Evolutionary conservation across 2,888 invertebrate genomes (phyloP).

Genomic region (Eurytoma adleriae): DNA sequence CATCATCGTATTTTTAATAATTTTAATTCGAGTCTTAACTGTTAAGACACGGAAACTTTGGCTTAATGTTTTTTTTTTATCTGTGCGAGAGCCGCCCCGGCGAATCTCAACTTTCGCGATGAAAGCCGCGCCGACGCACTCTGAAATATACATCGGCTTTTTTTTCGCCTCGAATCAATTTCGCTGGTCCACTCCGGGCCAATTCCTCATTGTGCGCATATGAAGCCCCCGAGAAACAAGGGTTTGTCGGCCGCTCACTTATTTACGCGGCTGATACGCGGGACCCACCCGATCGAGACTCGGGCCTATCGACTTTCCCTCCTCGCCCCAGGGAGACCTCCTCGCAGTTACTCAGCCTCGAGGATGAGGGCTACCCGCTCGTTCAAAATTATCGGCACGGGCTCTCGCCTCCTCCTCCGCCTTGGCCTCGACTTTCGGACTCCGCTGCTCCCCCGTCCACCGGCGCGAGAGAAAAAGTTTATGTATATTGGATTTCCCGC

Average conservation of each 20-base stretch:
- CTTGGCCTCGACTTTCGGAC: slow-evolving; percentile 23
- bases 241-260: slow-evolving; percentile 28
- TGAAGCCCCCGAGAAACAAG: too few relatives aligned
- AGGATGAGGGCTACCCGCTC: slow-evolving; percentile 26
- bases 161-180: too few relatives aligned
- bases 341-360: not conserved
- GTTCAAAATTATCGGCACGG: slow-evolving; percentile 53
- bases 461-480: slow-evolving; percentile 8
- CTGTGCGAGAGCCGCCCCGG: too few relatives aligned
- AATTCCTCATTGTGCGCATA: not conserved
- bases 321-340: not conserved
- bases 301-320: slow-evolving; percentile 33
- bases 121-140: too few relatives aligned
- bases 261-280: slow-evolving; percentile 29
- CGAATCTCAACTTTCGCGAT: too few relatives aligned
- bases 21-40: too few relatives aligned
- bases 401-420: slow-evolving; percentile 1
- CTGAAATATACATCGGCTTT: too few relatives aligned
- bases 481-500: slow-evolving; percentile 42
- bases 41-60: too few relatives aligned
- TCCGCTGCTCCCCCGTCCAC: not conserved
- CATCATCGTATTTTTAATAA: too few relatives aligned
- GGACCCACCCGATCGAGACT: slow-evolving; percentile 1
- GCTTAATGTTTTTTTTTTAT: too few relatives aligned
- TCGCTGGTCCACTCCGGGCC: too few relatives aligned